phyloP scores from a whole-genome alignment of 2,888 invertebrate genomes.

The Ichneumon xanthorius region DNA sequence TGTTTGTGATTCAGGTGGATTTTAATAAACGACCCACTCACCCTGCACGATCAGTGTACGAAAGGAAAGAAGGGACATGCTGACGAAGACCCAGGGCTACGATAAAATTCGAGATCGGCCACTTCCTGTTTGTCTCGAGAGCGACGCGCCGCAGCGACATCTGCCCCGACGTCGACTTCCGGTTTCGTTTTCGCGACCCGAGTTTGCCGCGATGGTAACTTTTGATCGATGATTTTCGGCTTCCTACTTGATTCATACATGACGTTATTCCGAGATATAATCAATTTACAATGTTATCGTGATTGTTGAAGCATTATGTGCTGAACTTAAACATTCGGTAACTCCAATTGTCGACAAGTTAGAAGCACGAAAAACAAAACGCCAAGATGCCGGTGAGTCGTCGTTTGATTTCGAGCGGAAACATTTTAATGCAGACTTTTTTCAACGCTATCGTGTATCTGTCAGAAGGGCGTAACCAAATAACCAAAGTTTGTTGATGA shows the following conservation, averaged over 20 bases:
- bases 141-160: conserved; percentile 7
- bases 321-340: background rate
- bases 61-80: conserved; percentile 71
- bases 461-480: conserved; percentile 66
- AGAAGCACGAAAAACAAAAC: background rate
- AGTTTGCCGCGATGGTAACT: background rate
- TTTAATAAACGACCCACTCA: conserved; percentile 66
- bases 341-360: background rate
- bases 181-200: background rate
- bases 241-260: conserved; percentile 38
- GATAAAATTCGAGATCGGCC: conserved; percentile 45
- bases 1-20: conserved; percentile 66
- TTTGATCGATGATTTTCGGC: conserved; percentile 3
- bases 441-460: conserved; percentile 5
- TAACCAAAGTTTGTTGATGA: background rate
- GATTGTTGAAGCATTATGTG: conserved; percentile 28
- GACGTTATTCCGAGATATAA: background rate
- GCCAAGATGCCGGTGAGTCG: conserved; percentile 39
- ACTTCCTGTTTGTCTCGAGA: conserved; percentile 27
- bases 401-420: background rate
- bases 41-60: conserved; percentile 71
- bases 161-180: conserved; percentile 31
- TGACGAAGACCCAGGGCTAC: conserved; percentile 58
- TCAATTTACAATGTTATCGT: conserved; percentile 30
- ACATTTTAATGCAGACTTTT: background rate